Conservation (phyloP, 2,888 invertebrate genomes). For the Conistra vaccinii region DNA sequence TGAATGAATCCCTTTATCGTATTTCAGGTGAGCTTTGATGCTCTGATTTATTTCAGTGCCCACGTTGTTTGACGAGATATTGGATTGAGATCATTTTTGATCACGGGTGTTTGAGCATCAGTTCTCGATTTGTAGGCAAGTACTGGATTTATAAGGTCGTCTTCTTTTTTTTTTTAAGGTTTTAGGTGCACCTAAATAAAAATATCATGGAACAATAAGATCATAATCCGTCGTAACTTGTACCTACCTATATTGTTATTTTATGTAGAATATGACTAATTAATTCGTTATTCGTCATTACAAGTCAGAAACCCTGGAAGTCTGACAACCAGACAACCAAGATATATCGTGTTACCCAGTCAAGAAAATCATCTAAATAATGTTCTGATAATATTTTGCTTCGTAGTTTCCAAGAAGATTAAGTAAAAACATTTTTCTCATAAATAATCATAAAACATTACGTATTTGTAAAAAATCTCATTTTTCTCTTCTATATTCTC, state of each 20-base stretch:
- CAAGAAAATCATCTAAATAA: too few relatives aligned
- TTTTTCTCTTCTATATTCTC: too few relatives aligned
- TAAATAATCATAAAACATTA: too few relatives aligned
- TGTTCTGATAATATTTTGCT: too few relatives aligned
- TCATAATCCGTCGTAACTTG: not conserved
- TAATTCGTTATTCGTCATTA: not conserved
- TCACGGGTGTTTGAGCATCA: constrained; percentile 7
- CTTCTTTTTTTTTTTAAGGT: not conserved
- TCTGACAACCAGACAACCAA: too few relatives aligned
- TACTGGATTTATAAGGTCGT: not conserved
- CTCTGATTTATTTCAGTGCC: constrained; percentile 75
- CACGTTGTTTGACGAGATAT: constrained; percentile 37
- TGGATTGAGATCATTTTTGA: constrained; percentile 35
- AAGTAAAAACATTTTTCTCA: too few relatives aligned
- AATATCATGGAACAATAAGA: not conserved
- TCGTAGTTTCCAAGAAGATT: not conserved
- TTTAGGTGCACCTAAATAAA: not conserved
- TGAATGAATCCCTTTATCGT: constrained; percentile 79
- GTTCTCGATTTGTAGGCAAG: not conserved
- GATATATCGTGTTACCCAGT: too few relatives aligned
- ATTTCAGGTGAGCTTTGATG: constrained; percentile 77
- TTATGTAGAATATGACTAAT: not conserved
- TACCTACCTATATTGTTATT: not conserved
- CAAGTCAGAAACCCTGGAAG: too few relatives aligned
- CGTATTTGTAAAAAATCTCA: too few relatives aligned